These are phyloP conservation scores for Drosophila leontia DNA, from an alignment of 1,140 invertebrate species.

Conservation along the genomic window DNA sequence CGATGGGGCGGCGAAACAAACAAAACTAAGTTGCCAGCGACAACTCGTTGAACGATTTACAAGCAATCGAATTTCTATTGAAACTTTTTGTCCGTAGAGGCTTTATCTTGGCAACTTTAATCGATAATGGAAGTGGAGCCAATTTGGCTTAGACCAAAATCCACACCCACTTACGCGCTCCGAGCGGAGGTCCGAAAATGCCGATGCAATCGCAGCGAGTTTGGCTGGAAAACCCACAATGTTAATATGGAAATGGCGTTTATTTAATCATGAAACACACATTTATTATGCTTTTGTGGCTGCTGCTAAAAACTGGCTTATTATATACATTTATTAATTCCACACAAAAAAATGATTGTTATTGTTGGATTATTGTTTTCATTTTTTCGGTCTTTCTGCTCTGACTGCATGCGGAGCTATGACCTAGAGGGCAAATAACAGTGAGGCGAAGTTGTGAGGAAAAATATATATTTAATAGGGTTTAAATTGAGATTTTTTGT, in stretches of 20 bases:
- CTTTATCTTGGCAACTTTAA: conserved; percentile 66
- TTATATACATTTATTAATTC: conserved; percentile 52
- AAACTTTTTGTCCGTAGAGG: conserved; percentile 16
- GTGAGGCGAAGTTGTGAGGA: neutral
- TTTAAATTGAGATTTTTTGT: neutral
- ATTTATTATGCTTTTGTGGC: conserved; percentile 40
- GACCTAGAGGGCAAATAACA: conserved; percentile 50
- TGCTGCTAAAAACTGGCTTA: conserved; percentile 21
- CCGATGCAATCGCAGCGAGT: conserved; percentile 49
- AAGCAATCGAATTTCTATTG: conserved; percentile 37
- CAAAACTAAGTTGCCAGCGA: conserved; percentile 45
- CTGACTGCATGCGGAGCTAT: conserved; percentile 48
- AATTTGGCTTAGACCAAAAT: conserved; percentile 72
- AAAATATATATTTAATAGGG: neutral
- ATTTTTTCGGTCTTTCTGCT: conserved; percentile 17
- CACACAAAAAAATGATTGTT: conserved; percentile 38
- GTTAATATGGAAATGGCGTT: conserved; percentile 28
- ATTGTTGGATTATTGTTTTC: conserved; percentile 33
- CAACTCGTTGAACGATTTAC: conserved; percentile 49
- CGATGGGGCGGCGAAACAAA: conserved; percentile 36
- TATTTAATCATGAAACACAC: conserved; percentile 39
- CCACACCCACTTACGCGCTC: conserved; percentile 41
- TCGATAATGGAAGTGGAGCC: conserved; percentile 60
- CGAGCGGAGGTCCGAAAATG: conserved; percentile 17
- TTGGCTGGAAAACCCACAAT: conserved; percentile 49